Conservation (phyloP, 1,140 invertebrate species). For the Anastrepha ludens region DNA sequence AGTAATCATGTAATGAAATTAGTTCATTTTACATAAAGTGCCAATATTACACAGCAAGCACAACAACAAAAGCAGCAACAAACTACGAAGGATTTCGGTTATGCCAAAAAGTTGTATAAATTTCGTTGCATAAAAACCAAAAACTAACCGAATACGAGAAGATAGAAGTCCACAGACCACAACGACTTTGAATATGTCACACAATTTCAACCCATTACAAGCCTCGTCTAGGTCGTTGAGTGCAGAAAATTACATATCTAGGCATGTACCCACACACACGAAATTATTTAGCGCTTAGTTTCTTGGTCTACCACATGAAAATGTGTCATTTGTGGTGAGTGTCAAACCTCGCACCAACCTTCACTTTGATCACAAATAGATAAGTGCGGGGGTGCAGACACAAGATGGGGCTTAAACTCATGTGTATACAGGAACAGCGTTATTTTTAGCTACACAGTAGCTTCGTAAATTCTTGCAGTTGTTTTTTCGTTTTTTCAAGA, state of each 20-base stretch:
- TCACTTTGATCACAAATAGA: not conserved
- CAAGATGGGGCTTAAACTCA: too few relatives aligned
- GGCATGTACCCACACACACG: too few relatives aligned
- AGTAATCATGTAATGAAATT: constrained; percentile 4
- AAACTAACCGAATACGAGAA: not conserved
- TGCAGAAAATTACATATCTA: too few relatives aligned
- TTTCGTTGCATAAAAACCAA: too few relatives aligned
- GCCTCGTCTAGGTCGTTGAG: too few relatives aligned
- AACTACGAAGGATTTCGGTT: too few relatives aligned
- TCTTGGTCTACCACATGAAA: not conserved
- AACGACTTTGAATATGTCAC: not conserved
- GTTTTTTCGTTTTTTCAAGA: too few relatives aligned
- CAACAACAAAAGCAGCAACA: not conserved
- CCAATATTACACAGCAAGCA: not conserved
- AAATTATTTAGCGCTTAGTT: not conserved
- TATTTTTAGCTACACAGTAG: too few relatives aligned
- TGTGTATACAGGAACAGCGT: too few relatives aligned
- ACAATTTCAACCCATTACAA: not conserved
- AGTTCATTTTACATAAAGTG: constrained; percentile 16
- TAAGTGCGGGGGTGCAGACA: not conserved
- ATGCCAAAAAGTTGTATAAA: too few relatives aligned
- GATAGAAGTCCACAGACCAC: not conserved
- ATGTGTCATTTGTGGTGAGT: not conserved
- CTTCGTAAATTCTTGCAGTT: too few relatives aligned
- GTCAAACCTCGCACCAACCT: not conserved